Conservation (phyloP, 2,797 vertebrate species). For the Serranus cabrilla region DNA sequence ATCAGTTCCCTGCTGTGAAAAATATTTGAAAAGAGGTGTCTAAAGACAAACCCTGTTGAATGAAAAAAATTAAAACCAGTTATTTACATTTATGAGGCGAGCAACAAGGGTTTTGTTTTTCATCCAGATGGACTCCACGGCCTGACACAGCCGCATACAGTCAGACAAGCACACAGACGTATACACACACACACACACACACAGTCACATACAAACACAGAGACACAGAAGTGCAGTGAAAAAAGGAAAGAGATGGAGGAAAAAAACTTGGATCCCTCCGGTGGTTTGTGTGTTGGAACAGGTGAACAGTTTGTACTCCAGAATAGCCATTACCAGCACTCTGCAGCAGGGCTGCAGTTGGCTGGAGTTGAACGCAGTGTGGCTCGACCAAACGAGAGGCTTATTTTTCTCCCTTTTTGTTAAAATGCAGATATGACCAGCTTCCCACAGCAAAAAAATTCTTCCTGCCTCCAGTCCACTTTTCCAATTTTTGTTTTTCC, state of each 20-base stretch:
- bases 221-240: constrained; percentile 73
- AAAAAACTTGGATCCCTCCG: constrained; percentile 87
- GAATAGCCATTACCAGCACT: constrained; percentile 91
- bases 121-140: constrained; percentile 88
- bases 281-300: constrained; percentile 91
- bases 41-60: constrained; percentile 80
- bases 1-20: constrained; percentile 48
- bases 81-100: constrained; percentile 87
- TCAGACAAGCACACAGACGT: constrained; percentile 61
- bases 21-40: constrained; percentile 68
- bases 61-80: constrained; percentile 84
- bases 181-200: constrained; percentile 41
- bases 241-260: constrained; percentile 73
- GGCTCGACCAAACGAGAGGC: constrained; percentile 88
- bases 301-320: constrained; percentile 92
- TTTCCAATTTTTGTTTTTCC: constrained; percentile 74
- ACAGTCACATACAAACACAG: constrained; percentile 36
- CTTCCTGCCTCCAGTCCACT: constrained; percentile 66
- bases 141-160: constrained; percentile 81
- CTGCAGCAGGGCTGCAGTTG: constrained; percentile 90
- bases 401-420: constrained; percentile 83
- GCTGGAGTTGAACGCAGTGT: constrained; percentile 85
- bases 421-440: constrained; percentile 85
- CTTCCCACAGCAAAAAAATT: constrained; percentile 75
- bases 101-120: constrained; percentile 84